A percentile compares a stretch with the other conserved stretches of the same genome.
Evolutionary conservation across 2,888 invertebrate species (phyloP).

Genomic region (Pteria penguin): DNA sequence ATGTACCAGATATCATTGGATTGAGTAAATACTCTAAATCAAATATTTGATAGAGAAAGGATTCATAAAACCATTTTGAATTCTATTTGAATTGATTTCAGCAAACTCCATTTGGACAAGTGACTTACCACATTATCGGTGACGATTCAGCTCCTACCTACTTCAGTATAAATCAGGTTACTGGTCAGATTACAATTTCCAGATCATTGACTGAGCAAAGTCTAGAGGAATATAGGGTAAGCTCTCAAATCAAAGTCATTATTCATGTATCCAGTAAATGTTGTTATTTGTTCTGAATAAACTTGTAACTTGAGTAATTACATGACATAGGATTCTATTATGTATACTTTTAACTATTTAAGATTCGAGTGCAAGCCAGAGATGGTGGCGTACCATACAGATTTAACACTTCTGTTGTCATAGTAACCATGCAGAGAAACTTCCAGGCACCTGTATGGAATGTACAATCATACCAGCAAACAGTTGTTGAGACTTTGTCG

Average conservation of each 20-base stretch:
- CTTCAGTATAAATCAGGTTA: constrained; percentile 61
- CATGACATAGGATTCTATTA: too few relatives aligned
- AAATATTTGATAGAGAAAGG: too few relatives aligned
- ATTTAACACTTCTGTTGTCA: constrained; percentile 59
- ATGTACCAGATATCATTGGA: too few relatives aligned
- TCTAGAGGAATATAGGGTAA: constrained; percentile 63
- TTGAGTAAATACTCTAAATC: too few relatives aligned
- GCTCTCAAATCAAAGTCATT: too few relatives aligned
- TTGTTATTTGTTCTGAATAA: too few relatives aligned
- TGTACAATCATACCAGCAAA: constrained; percentile 40
- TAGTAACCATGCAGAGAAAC: constrained; percentile 65
- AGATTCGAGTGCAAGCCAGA: constrained; percentile 73
- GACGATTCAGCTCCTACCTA: constrained; percentile 71
- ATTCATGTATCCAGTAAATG: too few relatives aligned
- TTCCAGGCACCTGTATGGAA: constrained; percentile 60
- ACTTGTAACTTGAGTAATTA: too few relatives aligned
- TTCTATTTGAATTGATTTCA: too few relatives aligned
- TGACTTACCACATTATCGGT: constrained; percentile 72
- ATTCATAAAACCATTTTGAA: too few relatives aligned
- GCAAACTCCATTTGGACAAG: constrained; percentile 63
- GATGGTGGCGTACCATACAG: constrained; percentile 69
- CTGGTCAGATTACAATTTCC: constrained; percentile 62
- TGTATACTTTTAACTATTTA: constrained; percentile 25
- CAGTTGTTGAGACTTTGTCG: constrained; percentile 59
- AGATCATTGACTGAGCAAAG: constrained; percentile 60